phyloP scores from a whole-genome alignment of 2,888 invertebrate species.

The Cremastobaeus sp. region DNA sequence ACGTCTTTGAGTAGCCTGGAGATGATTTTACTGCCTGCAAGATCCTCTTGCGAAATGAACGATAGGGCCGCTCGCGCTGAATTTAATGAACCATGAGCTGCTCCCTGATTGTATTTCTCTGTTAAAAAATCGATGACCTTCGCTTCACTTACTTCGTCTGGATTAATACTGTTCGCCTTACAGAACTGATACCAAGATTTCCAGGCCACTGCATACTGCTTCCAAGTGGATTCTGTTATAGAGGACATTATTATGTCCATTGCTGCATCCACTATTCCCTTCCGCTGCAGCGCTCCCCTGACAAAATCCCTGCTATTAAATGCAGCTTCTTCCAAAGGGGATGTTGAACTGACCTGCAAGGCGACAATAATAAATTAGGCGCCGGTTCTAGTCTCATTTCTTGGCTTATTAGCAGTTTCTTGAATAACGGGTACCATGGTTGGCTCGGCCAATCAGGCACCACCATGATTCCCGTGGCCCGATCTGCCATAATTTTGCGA shows the following conservation, averaged over 20 bases:
- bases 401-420: slow-evolving; percentile 8
- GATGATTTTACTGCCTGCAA: background rate
- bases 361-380: slow-evolving; percentile 62
- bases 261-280: slow-evolving; percentile 4
- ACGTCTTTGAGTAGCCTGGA: background rate
- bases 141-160: background rate
- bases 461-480: slow-evolving; percentile 16
- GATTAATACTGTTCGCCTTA: background rate
- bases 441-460: slow-evolving; percentile 26
- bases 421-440: slow-evolving; percentile 29
- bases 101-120: background rate
- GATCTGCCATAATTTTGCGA: slow-evolving; percentile 7
- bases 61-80: background rate
- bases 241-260: background rate
- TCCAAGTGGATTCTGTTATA: background rate
- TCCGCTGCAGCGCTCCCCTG: slow-evolving; percentile 23
- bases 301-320: slow-evolving; percentile 66
- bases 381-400: slow-evolving; percentile 60
- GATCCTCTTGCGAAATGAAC: background rate
- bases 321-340: slow-evolving; percentile 59
- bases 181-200: background rate
- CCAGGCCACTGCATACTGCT: background rate
- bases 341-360: slow-evolving; percentile 62
- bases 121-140: background rate
- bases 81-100: background rate